Base-by-base conservation (phyloP, 2,888 invertebrate genomes). In the Tenthredo scrophulariae region DNA sequence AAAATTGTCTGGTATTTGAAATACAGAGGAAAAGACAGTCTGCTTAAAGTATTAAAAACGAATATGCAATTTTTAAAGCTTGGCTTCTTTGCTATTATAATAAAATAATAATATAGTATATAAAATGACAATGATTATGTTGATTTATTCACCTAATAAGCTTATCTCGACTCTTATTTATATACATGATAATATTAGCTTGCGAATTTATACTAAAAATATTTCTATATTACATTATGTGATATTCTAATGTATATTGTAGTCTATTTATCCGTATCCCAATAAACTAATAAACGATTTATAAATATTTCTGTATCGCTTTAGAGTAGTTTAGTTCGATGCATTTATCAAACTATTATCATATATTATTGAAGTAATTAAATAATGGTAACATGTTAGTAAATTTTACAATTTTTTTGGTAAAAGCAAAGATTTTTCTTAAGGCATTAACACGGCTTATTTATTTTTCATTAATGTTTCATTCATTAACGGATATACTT, bases 401-500 rank as follows among this genome's bases (percentile, higher is more conserved):
- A 67, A 26, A 37, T n/a, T 70, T 37, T 18, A 9, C 37, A 9
- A 4, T 26, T 37, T 70, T 37, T 70, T 29, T 29, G 29, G 70
- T 37, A 70, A 13, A 70, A 70, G 70, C 70, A 70, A 33, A 29
- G 33, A 70, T 70, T 18, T 37, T 46, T 75, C n/a, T 10, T 46
- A 75, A 75, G 75, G 75, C 75, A 75, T 75, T 75, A 75, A 46
- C 43, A 46, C 46, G 75, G 46, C 22, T 43, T 46, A 40, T 75
- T 26, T 40, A 13, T 74, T 43, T 22, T n/a, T 46, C 6, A 40
- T 40, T 37, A 40, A 26, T 43, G n/a, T 26, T 33, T n/a, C n/a
- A 26, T 33, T 9, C 6, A 18, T 65, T 33, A 33, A 67, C 10
- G 0, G n/a, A n/a, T 22, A n/a, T 22, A 65, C 7, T n/a, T 54